Percentiles rank a stretch among this genome's conserved stretches.
phyloP scores from a whole-genome alignment of 1,140 invertebrate species.

The Orius laevigatus region DNA sequence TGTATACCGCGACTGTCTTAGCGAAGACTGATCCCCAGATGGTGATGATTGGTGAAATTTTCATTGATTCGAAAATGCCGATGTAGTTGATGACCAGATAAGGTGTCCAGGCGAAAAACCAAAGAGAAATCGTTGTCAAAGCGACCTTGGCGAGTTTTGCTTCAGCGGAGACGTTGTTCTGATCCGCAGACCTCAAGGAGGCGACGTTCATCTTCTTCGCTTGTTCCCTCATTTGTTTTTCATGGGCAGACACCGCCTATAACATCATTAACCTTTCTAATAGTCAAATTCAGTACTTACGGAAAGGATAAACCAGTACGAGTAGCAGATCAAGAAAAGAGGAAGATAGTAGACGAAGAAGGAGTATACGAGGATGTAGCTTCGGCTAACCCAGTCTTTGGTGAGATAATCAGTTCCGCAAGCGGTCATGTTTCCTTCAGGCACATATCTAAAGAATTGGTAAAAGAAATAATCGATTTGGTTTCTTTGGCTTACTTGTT shows the following conservation, averaged over 20 bases:
- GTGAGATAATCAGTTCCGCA: constrained; percentile 70
- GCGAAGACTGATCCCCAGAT: constrained; percentile 67
- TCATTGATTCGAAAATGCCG: constrained; percentile 48
- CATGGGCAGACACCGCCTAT: constrained; percentile 58
- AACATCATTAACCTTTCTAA: neutral
- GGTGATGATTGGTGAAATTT: constrained; percentile 51
- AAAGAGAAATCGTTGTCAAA: constrained; percentile 61
- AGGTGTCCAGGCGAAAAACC: constrained; percentile 76
- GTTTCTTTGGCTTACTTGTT: constrained; percentile 39
- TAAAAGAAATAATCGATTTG: neutral
- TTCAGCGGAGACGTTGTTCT: constrained; percentile 48
- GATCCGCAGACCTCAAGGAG: constrained; percentile 50
- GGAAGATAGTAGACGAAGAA: constrained; percentile 55
- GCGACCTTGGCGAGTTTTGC: constrained; percentile 65
- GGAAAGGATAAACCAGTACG: constrained; percentile 62
- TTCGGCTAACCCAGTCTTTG: constrained; percentile 42
- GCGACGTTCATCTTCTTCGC: constrained; percentile 76
- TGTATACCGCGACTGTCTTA: constrained; percentile 62
- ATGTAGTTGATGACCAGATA: constrained; percentile 62
- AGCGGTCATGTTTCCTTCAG: constrained; percentile 73
- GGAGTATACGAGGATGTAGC: constrained; percentile 54
- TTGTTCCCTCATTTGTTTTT: constrained; percentile 64
- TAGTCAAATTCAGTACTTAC: constrained; percentile 26
- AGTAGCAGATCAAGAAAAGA: constrained; percentile 52
- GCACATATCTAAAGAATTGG: constrained; percentile 45